Evolutionary conservation across 2,797 vertebrate species (phyloP).

Genomic region (Notamacropus eugenii): DNA sequence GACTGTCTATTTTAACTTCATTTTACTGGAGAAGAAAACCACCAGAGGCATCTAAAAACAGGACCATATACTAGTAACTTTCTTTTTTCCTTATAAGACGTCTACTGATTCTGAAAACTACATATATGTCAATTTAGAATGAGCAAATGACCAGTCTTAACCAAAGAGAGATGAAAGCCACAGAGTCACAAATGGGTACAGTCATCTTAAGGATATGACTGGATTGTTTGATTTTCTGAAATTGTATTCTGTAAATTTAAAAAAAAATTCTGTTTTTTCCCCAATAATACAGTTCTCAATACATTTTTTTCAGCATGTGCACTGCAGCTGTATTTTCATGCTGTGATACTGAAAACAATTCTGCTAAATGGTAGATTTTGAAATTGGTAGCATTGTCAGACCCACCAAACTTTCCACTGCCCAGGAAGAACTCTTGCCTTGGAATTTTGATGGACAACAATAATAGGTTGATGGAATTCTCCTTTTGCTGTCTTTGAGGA

Average conservation of each 20-base stretch:
- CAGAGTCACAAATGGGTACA: background rate
- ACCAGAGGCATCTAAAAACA: background rate
- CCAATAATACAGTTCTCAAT: background rate
- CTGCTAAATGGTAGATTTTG: background rate
- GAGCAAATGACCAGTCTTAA: background rate
- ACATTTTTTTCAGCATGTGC: background rate
- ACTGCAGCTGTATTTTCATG: background rate
- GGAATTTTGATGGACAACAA: background rate
- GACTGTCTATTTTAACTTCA: background rate
- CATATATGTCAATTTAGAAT: background rate
- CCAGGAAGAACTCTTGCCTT: background rate
- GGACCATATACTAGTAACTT: background rate
- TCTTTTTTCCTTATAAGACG: background rate
- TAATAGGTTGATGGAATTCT: background rate
- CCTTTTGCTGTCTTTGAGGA: background rate
- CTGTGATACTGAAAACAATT: background rate
- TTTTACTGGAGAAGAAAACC: background rate
- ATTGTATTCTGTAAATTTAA: background rate
- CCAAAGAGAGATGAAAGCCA: background rate
- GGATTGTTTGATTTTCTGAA: background rate
- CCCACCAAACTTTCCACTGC: background rate
- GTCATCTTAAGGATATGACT: background rate
- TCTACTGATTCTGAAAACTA: background rate
- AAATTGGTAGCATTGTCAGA: constrained; percentile 4
- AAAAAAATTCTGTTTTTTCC: background rate